Percentiles rank a stretch among this genome's conserved stretches.
phyloP scores from a whole-genome alignment of 2,797 vertebrate species.

The Rhynchotus rufescens region DNA sequence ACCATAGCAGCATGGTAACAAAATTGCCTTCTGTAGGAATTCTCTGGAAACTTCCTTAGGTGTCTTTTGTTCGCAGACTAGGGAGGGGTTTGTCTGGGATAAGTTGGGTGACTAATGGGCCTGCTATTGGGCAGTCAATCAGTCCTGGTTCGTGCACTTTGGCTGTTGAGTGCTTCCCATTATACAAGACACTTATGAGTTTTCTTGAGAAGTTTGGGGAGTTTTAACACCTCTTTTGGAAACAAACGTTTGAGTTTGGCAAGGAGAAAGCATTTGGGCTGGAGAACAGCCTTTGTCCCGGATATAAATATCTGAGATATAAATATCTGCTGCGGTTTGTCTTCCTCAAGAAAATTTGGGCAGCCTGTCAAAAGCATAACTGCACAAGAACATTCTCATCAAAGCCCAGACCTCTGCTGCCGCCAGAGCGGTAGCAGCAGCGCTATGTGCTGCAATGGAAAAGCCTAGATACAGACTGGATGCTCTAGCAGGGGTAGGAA shows the following conservation, averaged over 20 bases:
- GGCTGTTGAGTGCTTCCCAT: not conserved
- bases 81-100: not conserved
- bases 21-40: not conserved
- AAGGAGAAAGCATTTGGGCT: not conserved
- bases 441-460: not conserved
- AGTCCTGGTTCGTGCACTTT: not conserved
- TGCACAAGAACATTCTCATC: not conserved
- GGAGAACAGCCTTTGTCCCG: slow-evolving; percentile 40
- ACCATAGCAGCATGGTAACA: not conserved
- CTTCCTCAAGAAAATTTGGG: slow-evolving; percentile 41
- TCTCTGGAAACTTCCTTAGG: not conserved
- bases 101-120: not conserved
- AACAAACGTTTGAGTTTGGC: not conserved
- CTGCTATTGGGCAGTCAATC: not conserved
- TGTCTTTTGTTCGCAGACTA: not conserved
- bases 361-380: slow-evolving; percentile 6
- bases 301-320: slow-evolving; percentile 44
- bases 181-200: not conserved
- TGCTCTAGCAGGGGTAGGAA: not conserved
- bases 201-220: slow-evolving; percentile 11
- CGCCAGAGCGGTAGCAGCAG: slow-evolving; percentile 8
- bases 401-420: not conserved
- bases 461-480: not conserved
- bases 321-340: slow-evolving; percentile 46
- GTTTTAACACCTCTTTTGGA: slow-evolving; percentile 34